Evolutionary conservation across 2,888 invertebrate genomes (phyloP).

Genomic region (Cinara cedri): DNA sequence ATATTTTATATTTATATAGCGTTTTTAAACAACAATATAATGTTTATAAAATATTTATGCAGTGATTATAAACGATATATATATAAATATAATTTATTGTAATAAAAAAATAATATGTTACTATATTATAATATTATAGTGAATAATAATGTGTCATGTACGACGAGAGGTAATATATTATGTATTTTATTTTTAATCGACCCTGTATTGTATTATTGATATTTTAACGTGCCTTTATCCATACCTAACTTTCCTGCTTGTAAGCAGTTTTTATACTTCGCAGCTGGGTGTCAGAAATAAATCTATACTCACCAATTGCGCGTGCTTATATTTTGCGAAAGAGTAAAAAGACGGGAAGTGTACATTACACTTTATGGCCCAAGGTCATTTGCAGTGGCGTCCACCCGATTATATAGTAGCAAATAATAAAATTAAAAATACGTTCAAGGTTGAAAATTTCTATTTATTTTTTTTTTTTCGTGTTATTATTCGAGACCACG

Average conservation of each 20-base stretch:
- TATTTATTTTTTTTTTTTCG: background rate
- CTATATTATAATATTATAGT: background rate
- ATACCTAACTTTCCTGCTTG: too few species aligned
- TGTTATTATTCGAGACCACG: background rate
- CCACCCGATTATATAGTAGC: background rate
- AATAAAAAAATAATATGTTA: background rate
- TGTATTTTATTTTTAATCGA: background rate
- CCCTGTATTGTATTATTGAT: background rate
- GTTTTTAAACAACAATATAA: too few species aligned
- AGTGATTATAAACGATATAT: too few species aligned
- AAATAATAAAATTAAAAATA: background rate
- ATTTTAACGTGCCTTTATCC: background rate
- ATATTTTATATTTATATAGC: background rate
- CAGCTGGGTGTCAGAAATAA: background rate
- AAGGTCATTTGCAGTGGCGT: conserved; percentile 11
- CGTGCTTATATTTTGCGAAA: too few species aligned
- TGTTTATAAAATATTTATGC: too few species aligned
- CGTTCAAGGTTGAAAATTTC: conserved; percentile 21
- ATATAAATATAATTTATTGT: too few species aligned
- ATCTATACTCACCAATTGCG: background rate
- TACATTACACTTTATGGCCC: background rate
- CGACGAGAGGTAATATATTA: too few species aligned
- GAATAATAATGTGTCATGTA: background rate
- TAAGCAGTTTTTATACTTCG: background rate
- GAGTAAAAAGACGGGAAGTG: conserved; percentile 10